Evolutionary conservation across 2,113 vertebrate species (phyloP).

Genomic region (Deroptyus accipitrinus): DNA sequence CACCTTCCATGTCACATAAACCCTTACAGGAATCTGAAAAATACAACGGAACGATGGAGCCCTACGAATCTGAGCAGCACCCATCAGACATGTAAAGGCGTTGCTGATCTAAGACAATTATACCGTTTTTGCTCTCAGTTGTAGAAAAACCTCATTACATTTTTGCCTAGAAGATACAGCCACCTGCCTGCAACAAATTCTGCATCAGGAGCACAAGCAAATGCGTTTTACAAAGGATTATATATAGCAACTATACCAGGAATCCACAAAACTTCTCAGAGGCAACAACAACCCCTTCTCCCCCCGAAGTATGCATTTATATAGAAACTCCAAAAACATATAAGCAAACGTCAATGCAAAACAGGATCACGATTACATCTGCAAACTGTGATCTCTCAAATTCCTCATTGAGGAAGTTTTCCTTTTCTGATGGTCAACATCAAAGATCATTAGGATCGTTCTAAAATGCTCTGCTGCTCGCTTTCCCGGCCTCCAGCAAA

Average conservation of each 20-base stretch:
- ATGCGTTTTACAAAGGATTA: background rate
- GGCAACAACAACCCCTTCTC: background rate
- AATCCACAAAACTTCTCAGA: background rate
- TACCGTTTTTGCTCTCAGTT: background rate
- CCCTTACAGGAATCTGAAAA: background rate
- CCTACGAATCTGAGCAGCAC: constrained; percentile 44
- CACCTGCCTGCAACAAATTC: background rate
- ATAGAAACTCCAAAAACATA: constrained; percentile 28
- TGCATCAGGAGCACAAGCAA: background rate
- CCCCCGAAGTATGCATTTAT: constrained; percentile 37
- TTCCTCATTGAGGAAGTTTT: constrained; percentile 24
- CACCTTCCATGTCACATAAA: background rate
- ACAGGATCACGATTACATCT: background rate
- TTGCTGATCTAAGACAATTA: background rate
- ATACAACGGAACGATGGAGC: background rate
- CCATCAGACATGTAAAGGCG: constrained; percentile 30
- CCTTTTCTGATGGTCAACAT: constrained; percentile 35
- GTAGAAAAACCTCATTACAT: background rate
- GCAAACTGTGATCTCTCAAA: background rate
- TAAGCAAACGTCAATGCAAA: constrained; percentile 13
- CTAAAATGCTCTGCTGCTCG: background rate
- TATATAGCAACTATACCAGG: background rate
- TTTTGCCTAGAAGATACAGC: constrained; percentile 9
- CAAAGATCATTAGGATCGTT: constrained; percentile 15
- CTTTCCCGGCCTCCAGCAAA: constrained; percentile 5